phyloP scores from a whole-genome alignment of 2,797 vertebrate species.

The Fistularia tabacaria region DNA sequence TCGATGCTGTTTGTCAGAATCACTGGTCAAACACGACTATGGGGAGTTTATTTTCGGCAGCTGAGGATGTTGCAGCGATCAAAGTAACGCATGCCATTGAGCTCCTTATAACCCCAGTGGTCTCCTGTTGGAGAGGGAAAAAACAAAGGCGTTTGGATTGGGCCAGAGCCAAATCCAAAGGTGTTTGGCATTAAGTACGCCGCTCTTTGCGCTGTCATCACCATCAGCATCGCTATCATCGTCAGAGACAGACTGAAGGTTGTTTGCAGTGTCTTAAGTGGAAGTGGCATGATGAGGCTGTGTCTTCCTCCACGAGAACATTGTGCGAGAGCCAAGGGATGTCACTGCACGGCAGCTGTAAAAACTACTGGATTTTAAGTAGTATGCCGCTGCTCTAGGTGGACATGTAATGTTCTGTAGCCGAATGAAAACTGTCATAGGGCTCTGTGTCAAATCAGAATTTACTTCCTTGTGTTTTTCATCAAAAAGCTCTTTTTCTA shows the following conservation, averaged over 20 bases:
- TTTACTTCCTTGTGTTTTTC: not conserved
- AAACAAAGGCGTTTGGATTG: constrained; percentile 15
- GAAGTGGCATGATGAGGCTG: constrained; percentile 18
- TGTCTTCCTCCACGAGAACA: constrained; percentile 21
- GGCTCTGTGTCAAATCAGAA: constrained; percentile 1
- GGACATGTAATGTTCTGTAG: constrained; percentile 6
- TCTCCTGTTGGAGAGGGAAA: too few relatives aligned
- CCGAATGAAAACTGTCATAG: constrained; percentile 6
- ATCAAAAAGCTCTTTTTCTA: constrained; percentile 18
- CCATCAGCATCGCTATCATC: too few relatives aligned
- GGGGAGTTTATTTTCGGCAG: too few relatives aligned
- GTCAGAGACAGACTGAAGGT: constrained; percentile 28
- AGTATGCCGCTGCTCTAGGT: constrained; percentile 1
- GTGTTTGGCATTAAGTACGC: constrained; percentile 30
- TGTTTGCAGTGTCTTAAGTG: constrained; percentile 29
- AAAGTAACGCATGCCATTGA: too few relatives aligned
- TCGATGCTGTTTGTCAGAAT: too few relatives aligned
- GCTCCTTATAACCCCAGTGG: too few relatives aligned
- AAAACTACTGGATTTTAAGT: not conserved
- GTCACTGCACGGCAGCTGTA: constrained; percentile 1
- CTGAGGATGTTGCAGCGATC: too few relatives aligned
- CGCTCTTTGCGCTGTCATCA: too few relatives aligned
- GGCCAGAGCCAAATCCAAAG: constrained; percentile 20
- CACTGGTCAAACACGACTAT: too few relatives aligned
- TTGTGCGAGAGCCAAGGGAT: not conserved